These are phyloP conservation scores for Paradoxurus hermaphroditus DNA, from an alignment of 2,113 vertebrate genomes.

Conservation along the genomic window DNA sequence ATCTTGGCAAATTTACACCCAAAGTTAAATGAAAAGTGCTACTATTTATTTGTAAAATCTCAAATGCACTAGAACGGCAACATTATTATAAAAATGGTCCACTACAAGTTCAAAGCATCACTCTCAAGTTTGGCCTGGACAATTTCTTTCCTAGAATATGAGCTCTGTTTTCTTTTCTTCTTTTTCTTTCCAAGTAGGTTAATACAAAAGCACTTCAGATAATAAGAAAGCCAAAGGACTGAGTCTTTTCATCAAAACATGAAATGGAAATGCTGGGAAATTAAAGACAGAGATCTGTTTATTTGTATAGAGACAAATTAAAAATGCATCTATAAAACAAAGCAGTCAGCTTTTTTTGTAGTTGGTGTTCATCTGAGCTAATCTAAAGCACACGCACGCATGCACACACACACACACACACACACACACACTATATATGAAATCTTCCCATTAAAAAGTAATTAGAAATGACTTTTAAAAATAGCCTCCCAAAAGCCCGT, in stretches of 20 bases:
- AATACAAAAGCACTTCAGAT: conserved; percentile 42
- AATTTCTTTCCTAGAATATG: conserved; percentile 6
- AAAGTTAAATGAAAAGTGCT: background rate
- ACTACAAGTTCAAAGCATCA: background rate
- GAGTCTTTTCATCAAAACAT: conserved; percentile 38
- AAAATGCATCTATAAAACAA: conserved; percentile 65
- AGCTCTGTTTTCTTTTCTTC: background rate
- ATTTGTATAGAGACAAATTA: conserved; percentile 63
- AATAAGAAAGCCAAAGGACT: conserved; percentile 32
- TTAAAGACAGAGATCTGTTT: conserved; percentile 40
- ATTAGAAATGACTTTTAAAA: conserved; percentile 39
- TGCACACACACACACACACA: rapidly evolving
- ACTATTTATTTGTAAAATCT: conserved; percentile 25
- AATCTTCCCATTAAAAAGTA: conserved; percentile 30
- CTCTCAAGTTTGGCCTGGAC: background rate
- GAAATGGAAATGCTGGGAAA: conserved; percentile 36
- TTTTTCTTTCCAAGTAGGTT: background rate
- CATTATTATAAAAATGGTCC: background rate
- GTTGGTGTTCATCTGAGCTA: conserved; percentile 32
- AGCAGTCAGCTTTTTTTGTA: conserved; percentile 38
- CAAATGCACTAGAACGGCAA: background rate
- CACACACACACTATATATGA: background rate
- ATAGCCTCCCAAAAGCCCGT: background rate
- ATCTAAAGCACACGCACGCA: background rate
- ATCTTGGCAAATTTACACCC: background rate